Conservation (phyloP, 2,888 invertebrate species). For the Melieria picta region DNA sequence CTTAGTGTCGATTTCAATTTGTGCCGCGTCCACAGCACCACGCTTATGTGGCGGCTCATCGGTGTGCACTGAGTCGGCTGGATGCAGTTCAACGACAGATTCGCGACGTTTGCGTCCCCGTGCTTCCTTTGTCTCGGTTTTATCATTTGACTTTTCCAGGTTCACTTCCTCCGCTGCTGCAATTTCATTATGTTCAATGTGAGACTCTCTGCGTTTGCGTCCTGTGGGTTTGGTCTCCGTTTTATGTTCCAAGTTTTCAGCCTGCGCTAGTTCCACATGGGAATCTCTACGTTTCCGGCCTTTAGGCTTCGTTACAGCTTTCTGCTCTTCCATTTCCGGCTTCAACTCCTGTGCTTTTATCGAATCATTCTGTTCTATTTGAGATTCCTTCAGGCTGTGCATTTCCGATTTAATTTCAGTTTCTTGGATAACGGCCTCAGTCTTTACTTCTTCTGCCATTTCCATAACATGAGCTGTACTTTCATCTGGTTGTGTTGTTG, state of each 20-base stretch:
- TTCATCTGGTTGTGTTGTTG: not conserved
- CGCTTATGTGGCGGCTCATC: constrained; percentile 23
- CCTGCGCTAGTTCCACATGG: not conserved
- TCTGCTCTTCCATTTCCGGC: not conserved
- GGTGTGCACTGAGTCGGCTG: not conserved
- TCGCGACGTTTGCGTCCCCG: constrained; percentile 4
- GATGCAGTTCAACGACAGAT: not conserved
- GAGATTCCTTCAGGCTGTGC: too few relatives aligned
- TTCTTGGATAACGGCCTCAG: too few relatives aligned
- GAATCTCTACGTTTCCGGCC: too few relatives aligned
- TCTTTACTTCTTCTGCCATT: not conserved
- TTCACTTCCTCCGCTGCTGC: not conserved
- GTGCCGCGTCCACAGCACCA: not conserved
- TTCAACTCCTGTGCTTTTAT: not conserved
- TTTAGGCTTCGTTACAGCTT: not conserved
- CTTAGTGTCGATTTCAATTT: not conserved
- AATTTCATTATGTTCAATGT: constrained; percentile 3
- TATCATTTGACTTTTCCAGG: not conserved
- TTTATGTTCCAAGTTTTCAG: constrained; percentile 2
- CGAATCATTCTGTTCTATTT: too few relatives aligned
- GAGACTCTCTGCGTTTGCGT: not conserved
- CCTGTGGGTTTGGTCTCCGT: not conserved
- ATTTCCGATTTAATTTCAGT: too few relatives aligned
- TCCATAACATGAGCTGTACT: constrained; percentile 9
- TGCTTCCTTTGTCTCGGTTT: not conserved